Evolutionary conservation across 2,888 invertebrate genomes (phyloP).

Genomic region (Cabera pusaria): DNA sequence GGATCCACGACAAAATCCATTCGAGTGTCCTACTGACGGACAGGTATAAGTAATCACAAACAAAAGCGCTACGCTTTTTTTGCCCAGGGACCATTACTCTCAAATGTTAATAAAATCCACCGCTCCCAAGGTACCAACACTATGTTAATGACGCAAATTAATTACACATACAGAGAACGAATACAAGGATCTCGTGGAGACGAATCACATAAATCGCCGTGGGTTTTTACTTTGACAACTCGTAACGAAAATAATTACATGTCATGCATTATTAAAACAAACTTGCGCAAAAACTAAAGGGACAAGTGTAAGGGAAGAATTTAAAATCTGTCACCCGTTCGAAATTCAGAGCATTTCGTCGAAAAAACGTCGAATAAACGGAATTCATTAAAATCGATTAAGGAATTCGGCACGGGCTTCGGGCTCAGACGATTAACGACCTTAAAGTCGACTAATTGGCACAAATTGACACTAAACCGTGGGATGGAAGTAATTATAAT

Average conservation of each 20-base stretch:
- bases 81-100: constrained; percentile 29
- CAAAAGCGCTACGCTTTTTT: constrained; percentile 48
- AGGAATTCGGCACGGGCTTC: constrained; percentile 57
- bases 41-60: constrained; percentile 53
- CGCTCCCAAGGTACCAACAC: constrained; percentile 29
- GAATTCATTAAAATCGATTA: constrained; percentile 74
- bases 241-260: constrained; percentile 72
- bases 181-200: constrained; percentile 24
- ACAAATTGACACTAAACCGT: constrained; percentile 58
- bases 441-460: constrained; percentile 57
- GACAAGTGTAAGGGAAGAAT: constrained; percentile 81
- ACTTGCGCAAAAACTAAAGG: constrained; percentile 55
- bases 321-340: constrained; percentile 80
- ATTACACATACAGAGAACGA: constrained; percentile 40
- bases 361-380: constrained; percentile 64
- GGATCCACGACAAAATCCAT: constrained; percentile 32
- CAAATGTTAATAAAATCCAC: constrained; percentile 38
- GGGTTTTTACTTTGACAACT: constrained; percentile 52
- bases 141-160: constrained; percentile 33
- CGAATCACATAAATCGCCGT: constrained; percentile 54
- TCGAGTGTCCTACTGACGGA: constrained; percentile 50
- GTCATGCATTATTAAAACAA: constrained; percentile 78
- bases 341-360: constrained; percentile 71
- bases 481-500: constrained; percentile 52
- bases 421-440: constrained; percentile 47